Percentiles rank a stretch among this genome's conserved stretches.
Conservation (phyloP, 2,113 vertebrate genomes). For the Labeo catla region DNA sequence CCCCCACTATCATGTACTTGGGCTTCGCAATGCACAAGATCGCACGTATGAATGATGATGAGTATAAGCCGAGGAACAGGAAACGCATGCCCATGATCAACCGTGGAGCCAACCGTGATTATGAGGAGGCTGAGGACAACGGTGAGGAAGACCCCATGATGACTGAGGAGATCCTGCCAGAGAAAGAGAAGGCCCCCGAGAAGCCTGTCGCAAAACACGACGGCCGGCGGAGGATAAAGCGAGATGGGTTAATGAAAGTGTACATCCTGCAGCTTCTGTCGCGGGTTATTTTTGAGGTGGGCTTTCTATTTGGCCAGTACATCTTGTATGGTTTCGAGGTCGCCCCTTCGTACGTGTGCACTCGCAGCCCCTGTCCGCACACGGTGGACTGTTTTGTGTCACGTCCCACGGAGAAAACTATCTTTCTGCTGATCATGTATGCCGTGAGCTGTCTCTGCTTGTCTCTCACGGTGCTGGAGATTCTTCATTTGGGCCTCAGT, state of each 20-base stretch:
- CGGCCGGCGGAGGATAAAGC: conserved; percentile 84
- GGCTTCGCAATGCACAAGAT: conserved; percentile 92
- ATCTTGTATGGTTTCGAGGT: conserved; percentile 86
- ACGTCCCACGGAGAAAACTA: conserved; percentile 89
- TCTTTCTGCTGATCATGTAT: conserved; percentile 91
- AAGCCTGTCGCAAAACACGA: conserved; percentile 79
- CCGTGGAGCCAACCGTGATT: conserved; percentile 80
- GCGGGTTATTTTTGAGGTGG: conserved; percentile 80
- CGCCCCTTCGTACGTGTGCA: conserved; percentile 82
- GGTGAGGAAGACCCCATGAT: conserved; percentile 92
- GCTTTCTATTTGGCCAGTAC: conserved; percentile 89
- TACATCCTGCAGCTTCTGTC: conserved; percentile 86
- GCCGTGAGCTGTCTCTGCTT: conserved; percentile 84
- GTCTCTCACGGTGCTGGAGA: conserved; percentile 85
- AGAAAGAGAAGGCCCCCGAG: conserved; percentile 70
- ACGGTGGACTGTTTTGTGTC: conserved; percentile 90
- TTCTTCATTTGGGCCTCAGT: conserved; percentile 85
- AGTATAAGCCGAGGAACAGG: conserved; percentile 62
- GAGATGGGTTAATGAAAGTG: conserved; percentile 88
- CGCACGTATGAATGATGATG: conserved; percentile 76
- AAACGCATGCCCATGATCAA: conserved; percentile 79
- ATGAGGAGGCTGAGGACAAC: conserved; percentile 89
- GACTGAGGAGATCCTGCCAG: conserved; percentile 83
- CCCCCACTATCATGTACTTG: conserved; percentile 87
- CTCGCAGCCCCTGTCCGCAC: conserved; percentile 85